Conservation (phyloP, 2,797 vertebrate genomes). For the Neomorphus geoffroyi region DNA sequence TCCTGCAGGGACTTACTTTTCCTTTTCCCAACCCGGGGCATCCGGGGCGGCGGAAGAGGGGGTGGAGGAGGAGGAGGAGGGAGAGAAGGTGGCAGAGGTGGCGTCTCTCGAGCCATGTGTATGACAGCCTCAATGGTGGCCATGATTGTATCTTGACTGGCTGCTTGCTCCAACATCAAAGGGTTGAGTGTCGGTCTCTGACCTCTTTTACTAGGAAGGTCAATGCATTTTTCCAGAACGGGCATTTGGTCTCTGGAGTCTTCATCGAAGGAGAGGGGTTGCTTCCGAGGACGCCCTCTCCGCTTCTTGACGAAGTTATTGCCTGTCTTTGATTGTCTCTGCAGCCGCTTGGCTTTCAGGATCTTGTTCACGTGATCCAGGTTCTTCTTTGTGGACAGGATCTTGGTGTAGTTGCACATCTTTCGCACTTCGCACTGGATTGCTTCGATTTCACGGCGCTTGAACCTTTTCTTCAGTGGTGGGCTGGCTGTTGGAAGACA, state of each 20-base stretch:
- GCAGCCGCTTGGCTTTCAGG: slow-evolving; percentile 96
- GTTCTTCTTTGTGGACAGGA: slow-evolving; percentile 91
- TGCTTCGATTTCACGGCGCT: slow-evolving; percentile 91
- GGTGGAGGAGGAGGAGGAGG: slow-evolving; percentile 48
- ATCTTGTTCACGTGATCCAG: slow-evolving; percentile 99
- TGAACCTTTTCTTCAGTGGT: slow-evolving; percentile 89
- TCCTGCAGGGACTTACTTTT: slow-evolving; percentile 71
- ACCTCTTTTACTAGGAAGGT: slow-evolving; percentile 88
- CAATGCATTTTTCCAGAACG: slow-evolving; percentile 91
- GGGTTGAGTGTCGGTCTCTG: slow-evolving; percentile 82
- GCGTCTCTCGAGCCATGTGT: slow-evolving; percentile 86
- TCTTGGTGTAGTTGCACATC: slow-evolving; percentile 92
- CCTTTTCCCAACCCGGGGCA: slow-evolving; percentile 71
- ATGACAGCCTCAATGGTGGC: slow-evolving; percentile 96
- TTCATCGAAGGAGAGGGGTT: slow-evolving; percentile 81
- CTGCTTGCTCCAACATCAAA: slow-evolving; percentile 83
- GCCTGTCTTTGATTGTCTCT: slow-evolving; percentile 99
- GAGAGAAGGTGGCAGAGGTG: slow-evolving; percentile 54
- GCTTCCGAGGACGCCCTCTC: slow-evolving; percentile 92
- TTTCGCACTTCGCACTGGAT: slow-evolving; percentile 94
- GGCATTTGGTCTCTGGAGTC: slow-evolving; percentile 93
- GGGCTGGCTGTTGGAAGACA: slow-evolving; percentile 76
- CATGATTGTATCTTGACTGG: slow-evolving; percentile 89
- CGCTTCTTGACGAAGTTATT: slow-evolving; percentile 97
- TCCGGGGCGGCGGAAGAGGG: slow-evolving; percentile 42